Evolutionary conservation across 2,888 invertebrate genomes (phyloP).

Genomic region (Napeogenes sylphis): DNA sequence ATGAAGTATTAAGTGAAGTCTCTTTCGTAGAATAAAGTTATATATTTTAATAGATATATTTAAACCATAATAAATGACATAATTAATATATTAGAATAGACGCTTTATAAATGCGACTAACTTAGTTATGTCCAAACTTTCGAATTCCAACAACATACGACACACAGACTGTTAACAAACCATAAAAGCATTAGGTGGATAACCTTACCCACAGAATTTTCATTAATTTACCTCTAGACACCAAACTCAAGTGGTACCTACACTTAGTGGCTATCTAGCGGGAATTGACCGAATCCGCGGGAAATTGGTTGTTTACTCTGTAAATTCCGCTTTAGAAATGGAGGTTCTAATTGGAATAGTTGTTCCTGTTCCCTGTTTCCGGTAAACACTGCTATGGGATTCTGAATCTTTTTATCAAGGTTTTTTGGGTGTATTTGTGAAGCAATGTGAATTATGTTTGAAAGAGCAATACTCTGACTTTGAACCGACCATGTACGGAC

Average conservation of each 20-base stretch:
- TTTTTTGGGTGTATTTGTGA: too few species aligned
- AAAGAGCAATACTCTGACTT: slow-evolving; percentile 38
- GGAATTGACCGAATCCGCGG: slow-evolving; percentile 33
- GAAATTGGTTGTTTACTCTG: slow-evolving; percentile 38
- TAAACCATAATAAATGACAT: too few species aligned
- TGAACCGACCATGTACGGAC: too few species aligned
- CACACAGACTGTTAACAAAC: slow-evolving; percentile 14
- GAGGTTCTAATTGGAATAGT: slow-evolving; percentile 55
- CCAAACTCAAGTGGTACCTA: slow-evolving; percentile 24
- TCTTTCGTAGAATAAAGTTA: too few species aligned
- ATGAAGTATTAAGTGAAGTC: too few species aligned
- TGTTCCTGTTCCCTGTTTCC: slow-evolving; percentile 39
- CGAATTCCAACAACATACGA: slow-evolving; percentile 13
- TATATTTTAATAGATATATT: too few species aligned
- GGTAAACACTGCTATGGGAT: slow-evolving; percentile 37
- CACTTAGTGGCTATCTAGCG: slow-evolving; percentile 25
- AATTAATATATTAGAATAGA: background rate
- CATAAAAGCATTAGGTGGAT: slow-evolving; percentile 21
- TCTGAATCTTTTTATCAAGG: slow-evolving; percentile 6
- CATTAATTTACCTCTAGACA: slow-evolving; percentile 25
- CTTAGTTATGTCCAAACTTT: slow-evolving; percentile 3
- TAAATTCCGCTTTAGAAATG: slow-evolving; percentile 38
- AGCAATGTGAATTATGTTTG: too few species aligned
- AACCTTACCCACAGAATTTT: slow-evolving; percentile 21
- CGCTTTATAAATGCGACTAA: background rate